A percentile compares a stretch with the other conserved stretches of the same genome.
Evolutionary conservation across 2,888 invertebrate genomes (phyloP).

Genomic region (Sussaba pulchella): DNA sequence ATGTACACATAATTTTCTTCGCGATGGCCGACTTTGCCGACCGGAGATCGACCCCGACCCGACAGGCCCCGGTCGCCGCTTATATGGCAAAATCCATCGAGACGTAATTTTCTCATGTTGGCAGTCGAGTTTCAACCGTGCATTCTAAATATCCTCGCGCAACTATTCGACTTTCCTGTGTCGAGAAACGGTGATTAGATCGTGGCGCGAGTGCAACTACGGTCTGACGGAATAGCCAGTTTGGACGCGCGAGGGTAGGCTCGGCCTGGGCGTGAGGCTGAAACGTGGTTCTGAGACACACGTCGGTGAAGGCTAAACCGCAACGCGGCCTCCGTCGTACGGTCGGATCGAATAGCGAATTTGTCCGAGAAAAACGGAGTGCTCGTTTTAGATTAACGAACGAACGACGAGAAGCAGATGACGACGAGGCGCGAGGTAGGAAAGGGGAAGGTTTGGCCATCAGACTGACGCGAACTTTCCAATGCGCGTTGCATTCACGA

Average conservation of each 20-base stretch:
- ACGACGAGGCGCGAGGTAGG: slow-evolving; percentile 38
- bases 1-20: too few relatives aligned
- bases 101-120: not conserved
- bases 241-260: too few relatives aligned
- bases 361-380: slow-evolving; percentile 61
- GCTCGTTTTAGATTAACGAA: slow-evolving; percentile 45
- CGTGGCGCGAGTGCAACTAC: slow-evolving; percentile 24
- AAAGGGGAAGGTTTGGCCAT: slow-evolving; percentile 12
- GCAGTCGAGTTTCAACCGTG: slow-evolving; percentile 16
- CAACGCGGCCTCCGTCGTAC: slow-evolving; percentile 47
- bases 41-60: not conserved
- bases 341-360: slow-evolving; percentile 73
- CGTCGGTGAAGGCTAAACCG: slow-evolving; percentile 59
- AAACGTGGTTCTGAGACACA: too few relatives aligned
- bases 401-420: slow-evolving; percentile 20
- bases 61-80: not conserved
- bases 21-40: too few relatives aligned
- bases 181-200: slow-evolving; percentile 53
- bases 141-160: slow-evolving; percentile 38
- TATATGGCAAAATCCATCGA: not conserved
- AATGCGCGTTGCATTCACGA: slow-evolving; percentile 73
- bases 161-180: slow-evolving; percentile 51
- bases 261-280: too few relatives aligned
- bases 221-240: slow-evolving; percentile 29
- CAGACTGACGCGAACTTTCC: slow-evolving; percentile 76